Percentiles rank a stretch among this genome's conserved stretches.
phyloP scores from a whole-genome alignment of 37 sponge, comb jelly and placozoan genomes.

The Beroe forskalii region DNA sequence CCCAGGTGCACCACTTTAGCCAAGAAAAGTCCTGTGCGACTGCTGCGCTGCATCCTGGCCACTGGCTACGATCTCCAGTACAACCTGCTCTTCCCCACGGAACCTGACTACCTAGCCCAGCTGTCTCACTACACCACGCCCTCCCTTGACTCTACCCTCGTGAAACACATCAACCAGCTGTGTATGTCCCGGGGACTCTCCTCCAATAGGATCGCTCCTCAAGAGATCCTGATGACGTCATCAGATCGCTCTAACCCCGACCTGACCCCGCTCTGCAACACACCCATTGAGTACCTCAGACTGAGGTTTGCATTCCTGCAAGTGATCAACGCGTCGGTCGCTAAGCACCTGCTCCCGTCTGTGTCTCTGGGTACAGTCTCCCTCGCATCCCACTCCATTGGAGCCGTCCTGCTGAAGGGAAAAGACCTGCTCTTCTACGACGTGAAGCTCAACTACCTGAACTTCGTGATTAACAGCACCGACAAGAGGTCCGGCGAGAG shows the following conservation, averaged over 20 bases:
- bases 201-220: conserved; percentile 69
- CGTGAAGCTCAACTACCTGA: conserved; percentile 78
- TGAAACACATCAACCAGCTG: conserved; percentile 71
- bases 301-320: conserved; percentile 76
- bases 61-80: conserved; percentile 80
- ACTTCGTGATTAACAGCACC: conserved; percentile 81
- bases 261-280: conserved; percentile 76
- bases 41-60: conserved; percentile 78
- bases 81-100: conserved; percentile 21
- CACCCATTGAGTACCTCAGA: conserved; percentile 67
- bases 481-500: conserved; percentile 75
- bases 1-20: neutral
- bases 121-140: neutral
- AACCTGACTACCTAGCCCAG: conserved; percentile 18
- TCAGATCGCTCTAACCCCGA: conserved; percentile 65
- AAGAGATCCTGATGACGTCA: conserved; percentile 72
- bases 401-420: conserved; percentile 66
- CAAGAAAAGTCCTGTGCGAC: conserved; percentile 6
- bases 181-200: conserved; percentile 69
- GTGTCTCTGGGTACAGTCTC: conserved; percentile 71
- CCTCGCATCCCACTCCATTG: conserved; percentile 68
- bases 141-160: conserved; percentile 75
- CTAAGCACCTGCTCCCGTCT: conserved; percentile 70
- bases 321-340: conserved; percentile 72
- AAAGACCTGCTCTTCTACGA: conserved; percentile 80